Conservation (phyloP, 2,113 vertebrate genomes). For the Pelecanoides urinatrix region DNA sequence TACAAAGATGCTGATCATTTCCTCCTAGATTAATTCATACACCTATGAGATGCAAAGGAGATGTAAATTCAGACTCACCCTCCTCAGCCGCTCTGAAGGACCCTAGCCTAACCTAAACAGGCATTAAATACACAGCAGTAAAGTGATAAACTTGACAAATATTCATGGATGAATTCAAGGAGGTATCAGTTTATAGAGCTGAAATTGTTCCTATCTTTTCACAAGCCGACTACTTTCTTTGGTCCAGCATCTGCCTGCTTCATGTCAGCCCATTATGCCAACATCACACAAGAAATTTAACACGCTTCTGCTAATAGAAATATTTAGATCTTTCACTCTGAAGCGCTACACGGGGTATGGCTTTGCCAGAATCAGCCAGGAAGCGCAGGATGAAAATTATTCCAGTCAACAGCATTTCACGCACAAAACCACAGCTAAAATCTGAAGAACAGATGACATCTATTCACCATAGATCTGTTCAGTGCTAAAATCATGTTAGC, state of each 20-base stretch:
- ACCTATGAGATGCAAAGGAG: not conserved
- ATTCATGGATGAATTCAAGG: slow-evolving; percentile 15
- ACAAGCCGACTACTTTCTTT: slow-evolving; percentile 19
- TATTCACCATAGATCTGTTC: not conserved
- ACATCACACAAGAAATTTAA: slow-evolving; percentile 19
- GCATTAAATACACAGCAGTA: not conserved
- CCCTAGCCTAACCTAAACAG: not conserved
- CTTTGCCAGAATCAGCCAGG: slow-evolving; percentile 20
- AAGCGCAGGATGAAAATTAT: not conserved
- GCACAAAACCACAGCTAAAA: slow-evolving; percentile 5
- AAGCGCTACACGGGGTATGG: not conserved
- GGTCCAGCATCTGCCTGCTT: not conserved
- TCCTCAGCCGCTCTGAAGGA: not conserved
- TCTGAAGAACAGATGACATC: not conserved
- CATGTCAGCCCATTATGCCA: not conserved
- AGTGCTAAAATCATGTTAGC: slow-evolving; percentile 5
- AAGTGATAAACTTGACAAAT: slow-evolving; percentile 5
- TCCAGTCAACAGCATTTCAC: slow-evolving; percentile 10
- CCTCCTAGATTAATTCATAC: not conserved
- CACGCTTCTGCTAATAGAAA: slow-evolving; percentile 16
- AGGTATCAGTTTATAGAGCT: not conserved
- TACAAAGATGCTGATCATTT: not conserved
- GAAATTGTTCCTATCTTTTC: slow-evolving; percentile 23
- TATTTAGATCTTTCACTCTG: slow-evolving; percentile 4
- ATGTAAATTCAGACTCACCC: not conserved